Base-by-base conservation (phyloP, 2,113 vertebrate species). In the Oxyura jamaicensis region DNA sequence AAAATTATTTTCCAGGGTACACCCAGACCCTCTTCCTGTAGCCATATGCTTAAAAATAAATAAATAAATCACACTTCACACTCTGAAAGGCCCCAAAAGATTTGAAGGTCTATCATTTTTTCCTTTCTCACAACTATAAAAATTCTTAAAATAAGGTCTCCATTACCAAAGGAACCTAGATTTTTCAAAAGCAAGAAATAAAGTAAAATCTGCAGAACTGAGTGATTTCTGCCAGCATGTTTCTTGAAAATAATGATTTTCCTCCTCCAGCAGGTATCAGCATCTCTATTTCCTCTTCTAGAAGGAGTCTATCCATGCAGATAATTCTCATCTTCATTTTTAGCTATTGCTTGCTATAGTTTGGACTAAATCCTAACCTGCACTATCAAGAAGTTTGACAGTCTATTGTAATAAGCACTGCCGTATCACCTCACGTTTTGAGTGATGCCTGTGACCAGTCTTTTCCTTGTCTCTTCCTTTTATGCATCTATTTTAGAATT, bases 1-100 rank as follows among this genome's bases (percentile, higher is more conserved):
- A 96, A 97, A 94, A 96, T 90, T 76, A 88, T 94, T 94, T 95
- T 96, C 82, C 93, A 87, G 87, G 93, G 41, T 82, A 83, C 88
- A 96, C 76, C 46, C 92, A 95, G 80, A 86, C 60, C 73, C 72
- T 95, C 60, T 95, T 91, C 83, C 79, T 90, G 81, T 87, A 88
- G 46, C 90, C 93, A 96, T 94, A 94, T 94, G 84, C 59, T 94
- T 44, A 44, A 44, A 44, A 44, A 44, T 44, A 44, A 44, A 44
- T 41, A 41, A 80, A 95, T 77, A 44, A 95, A 74, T 82, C 78
- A 83, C 0, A 1, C 84, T 89, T 95, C 83, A 42, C 77, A 86
- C 17, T 94, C 68, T 91, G 86, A 96, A 94, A 88, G 83, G n/a
- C 80, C 86, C 41, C 36, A 66, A 95, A 84, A 0, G 0, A 74